These are phyloP conservation scores for Brachionus calyciflorus DNA, from an alignment of 1,140 invertebrate species.

Conservation along the genomic window DNA sequence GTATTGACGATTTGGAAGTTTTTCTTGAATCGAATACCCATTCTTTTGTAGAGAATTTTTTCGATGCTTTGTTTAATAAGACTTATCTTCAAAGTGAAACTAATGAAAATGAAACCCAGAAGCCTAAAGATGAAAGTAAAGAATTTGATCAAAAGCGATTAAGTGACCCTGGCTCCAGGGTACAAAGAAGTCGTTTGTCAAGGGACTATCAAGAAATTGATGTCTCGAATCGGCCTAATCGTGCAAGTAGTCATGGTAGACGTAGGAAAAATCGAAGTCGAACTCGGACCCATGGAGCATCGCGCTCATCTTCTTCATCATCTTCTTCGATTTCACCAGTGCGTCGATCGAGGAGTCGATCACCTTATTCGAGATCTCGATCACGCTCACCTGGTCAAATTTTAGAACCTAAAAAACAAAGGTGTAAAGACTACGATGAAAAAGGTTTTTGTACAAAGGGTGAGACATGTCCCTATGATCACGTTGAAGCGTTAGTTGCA, in stretches of 20 bases:
- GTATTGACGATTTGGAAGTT: constrained; percentile 39
- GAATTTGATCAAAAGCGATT: neutral
- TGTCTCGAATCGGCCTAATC: neutral
- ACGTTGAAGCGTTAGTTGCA: neutral
- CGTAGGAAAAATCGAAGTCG: constrained; percentile 19
- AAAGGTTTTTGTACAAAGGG: neutral
- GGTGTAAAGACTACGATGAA: neutral
- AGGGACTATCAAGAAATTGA: constrained; percentile 45
- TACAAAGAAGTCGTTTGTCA: constrained; percentile 8
- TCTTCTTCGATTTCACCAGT: constrained; percentile 16
- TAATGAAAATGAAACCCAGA: neutral
- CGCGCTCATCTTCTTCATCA: constrained; percentile 32
- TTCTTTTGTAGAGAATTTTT: constrained; percentile 31
- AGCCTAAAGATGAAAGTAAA: neutral
- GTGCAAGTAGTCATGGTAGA: constrained; percentile 14
- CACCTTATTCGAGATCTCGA: neutral
- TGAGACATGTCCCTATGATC: neutral
- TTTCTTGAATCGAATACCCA: constrained; percentile 39
- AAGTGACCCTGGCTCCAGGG: neutral
- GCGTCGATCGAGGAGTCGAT: neutral
- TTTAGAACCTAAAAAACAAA: neutral
- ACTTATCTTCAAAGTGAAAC: neutral
- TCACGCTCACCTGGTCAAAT: constrained; percentile 1
- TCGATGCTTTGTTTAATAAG: constrained; percentile 35
- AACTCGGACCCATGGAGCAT: neutral